phyloP scores from a whole-genome alignment of 2,888 invertebrate genomes.

The Leucoma salicis region DNA sequence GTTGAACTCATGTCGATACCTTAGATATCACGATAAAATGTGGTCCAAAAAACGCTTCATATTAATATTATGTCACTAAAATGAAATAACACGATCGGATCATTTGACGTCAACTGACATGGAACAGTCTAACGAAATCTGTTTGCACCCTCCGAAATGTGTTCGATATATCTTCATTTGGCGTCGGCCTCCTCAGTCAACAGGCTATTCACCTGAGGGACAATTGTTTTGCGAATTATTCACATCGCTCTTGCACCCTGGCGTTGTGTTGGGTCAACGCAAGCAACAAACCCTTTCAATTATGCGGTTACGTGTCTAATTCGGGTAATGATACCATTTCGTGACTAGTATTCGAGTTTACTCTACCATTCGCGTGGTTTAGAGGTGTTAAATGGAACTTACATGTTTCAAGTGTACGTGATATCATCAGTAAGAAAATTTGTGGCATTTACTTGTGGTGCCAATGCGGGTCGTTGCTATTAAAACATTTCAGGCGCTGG shows the following conservation, averaged over 20 bases:
- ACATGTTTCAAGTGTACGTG: slow-evolving; percentile 54
- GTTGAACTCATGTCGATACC: too few relatives aligned
- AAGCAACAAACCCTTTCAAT: slow-evolving; percentile 43
- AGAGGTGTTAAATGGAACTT: slow-evolving; percentile 69
- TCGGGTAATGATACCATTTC: slow-evolving; percentile 59
- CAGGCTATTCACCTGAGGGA: slow-evolving; percentile 36
- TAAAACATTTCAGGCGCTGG: slow-evolving; percentile 34
- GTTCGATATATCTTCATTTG: slow-evolving; percentile 36
- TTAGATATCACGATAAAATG: too few relatives aligned
- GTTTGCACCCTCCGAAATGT: slow-evolving; percentile 20
- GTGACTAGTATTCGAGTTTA: slow-evolving; percentile 55
- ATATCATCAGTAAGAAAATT: slow-evolving; percentile 47
- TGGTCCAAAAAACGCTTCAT: too few relatives aligned
- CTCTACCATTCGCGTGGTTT: slow-evolving; percentile 46
- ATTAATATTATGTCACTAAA: too few relatives aligned
- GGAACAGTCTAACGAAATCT: slow-evolving; percentile 13
- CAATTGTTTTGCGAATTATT: slow-evolving; percentile 47
- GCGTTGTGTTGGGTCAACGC: slow-evolving; percentile 25
- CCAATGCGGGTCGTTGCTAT: slow-evolving; percentile 34
- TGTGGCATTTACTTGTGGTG: slow-evolving; percentile 33
- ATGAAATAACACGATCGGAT: neutral
- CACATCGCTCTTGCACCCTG: slow-evolving; percentile 38
- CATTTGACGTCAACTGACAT: slow-evolving; percentile 8
- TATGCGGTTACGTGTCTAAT: slow-evolving; percentile 58
- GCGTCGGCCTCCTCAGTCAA: slow-evolving; percentile 21